Evolutionary conservation across 1,140 invertebrate species (phyloP).

Genomic region (Glomeris maerens): DNA sequence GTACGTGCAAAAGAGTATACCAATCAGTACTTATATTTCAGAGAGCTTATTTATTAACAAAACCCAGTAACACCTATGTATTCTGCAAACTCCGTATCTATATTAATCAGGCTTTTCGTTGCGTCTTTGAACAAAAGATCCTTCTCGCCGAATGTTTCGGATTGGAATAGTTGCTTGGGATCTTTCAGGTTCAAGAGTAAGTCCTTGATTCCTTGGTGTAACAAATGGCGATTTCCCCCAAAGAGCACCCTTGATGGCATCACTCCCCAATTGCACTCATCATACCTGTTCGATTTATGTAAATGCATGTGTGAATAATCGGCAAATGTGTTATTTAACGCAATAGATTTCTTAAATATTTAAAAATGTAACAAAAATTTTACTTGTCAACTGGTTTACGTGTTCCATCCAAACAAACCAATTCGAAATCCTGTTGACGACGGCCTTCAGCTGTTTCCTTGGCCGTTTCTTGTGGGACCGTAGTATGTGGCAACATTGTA

Average conservation of each 20-base stretch:
- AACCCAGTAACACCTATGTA: not conserved
- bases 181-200: conserved; percentile 12
- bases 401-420: conserved; percentile 37
- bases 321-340: no score
- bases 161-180: conserved; percentile 9
- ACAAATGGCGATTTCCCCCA: no score
- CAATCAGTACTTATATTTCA: not conserved
- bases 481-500: conserved; percentile 37
- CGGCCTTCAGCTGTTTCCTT: conserved; percentile 33
- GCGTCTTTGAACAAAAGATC: conserved; percentile 5
- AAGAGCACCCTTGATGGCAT: conserved; percentile 32
- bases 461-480: conserved; percentile 36
- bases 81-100: not conserved
- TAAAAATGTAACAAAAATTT: not conserved
- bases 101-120: not conserved
- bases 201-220: conserved; percentile 17
- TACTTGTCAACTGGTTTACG: conserved; percentile 22
- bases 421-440: conserved; percentile 34
- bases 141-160: conserved; percentile 3
- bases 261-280: conserved; percentile 34
- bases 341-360: not conserved
- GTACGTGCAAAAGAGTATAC: not conserved
- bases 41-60: not conserved
- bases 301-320: not conserved
- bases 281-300: no score